phyloP scores from a whole-genome alignment of 2,888 invertebrate species.

The Cryptocheilus praepositus region DNA sequence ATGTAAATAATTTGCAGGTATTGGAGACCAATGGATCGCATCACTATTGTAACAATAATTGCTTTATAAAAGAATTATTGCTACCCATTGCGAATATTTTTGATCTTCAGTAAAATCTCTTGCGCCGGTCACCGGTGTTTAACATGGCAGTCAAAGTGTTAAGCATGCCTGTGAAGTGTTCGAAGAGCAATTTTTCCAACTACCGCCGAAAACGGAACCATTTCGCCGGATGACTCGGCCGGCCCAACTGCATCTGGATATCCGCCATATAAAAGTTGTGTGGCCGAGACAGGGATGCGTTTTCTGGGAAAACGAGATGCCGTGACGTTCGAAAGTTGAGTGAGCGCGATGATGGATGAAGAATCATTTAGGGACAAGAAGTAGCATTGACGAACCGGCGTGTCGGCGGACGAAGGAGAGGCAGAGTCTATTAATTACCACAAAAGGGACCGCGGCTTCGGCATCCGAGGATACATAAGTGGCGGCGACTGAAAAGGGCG shows the following conservation, averaged over 20 bases:
- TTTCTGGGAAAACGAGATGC: conserved; percentile 13
- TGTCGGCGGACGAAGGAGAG: conserved; percentile 50
- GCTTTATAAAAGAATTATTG: no score
- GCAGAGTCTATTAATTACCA: conserved; percentile 73
- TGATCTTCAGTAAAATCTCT: no score
- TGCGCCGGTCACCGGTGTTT: no score
- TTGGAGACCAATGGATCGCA: no score
- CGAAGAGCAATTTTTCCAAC: no score
- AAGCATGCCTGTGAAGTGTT: no score
- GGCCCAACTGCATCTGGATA: no score
- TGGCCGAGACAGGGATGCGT: neutral
- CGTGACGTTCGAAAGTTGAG: conserved; percentile 43
- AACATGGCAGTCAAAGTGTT: no score
- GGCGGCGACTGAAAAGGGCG: conserved; percentile 68
- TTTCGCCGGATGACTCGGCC: conserved; percentile 9
- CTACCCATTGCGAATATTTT: no score
- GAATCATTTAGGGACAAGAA: conserved; percentile 72
- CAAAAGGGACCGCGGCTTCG: conserved; percentile 69
- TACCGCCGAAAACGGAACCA: no score
- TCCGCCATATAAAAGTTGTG: conserved; percentile 13
- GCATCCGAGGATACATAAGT: conserved; percentile 61
- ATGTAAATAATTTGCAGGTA: no score
- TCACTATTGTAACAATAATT: no score
- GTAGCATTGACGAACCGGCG: conserved; percentile 31
- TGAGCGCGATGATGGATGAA: conserved; percentile 70